Evolutionary conservation across 2,797 vertebrate genomes (phyloP).

Genomic region (Salmo trutta): DNA sequence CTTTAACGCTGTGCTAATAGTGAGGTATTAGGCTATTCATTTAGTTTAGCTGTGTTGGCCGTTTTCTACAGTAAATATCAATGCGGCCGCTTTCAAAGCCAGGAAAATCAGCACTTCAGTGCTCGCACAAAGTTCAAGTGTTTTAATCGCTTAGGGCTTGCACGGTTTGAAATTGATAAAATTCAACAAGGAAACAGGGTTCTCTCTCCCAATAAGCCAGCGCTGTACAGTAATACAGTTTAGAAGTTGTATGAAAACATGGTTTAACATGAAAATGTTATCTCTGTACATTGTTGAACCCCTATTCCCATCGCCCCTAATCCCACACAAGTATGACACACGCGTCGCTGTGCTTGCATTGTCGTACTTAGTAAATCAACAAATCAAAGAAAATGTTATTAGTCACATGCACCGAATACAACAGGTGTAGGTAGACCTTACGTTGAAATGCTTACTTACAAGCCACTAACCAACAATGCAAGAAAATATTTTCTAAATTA

Average conservation of each 20-base stretch:
- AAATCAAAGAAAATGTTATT: background rate
- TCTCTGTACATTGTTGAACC: background rate
- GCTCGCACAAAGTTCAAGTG: conserved; percentile 40
- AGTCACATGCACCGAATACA: too few relatives aligned
- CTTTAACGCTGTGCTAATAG: background rate
- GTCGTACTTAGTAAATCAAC: background rate
- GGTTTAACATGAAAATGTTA: conserved; percentile 31
- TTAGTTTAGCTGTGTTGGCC: conserved; percentile 14
- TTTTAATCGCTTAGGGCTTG: conserved; percentile 28
- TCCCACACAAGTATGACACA: background rate
- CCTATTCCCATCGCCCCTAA: background rate
- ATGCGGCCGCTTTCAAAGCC: conserved; percentile 20
- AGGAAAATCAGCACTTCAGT: conserved; percentile 24
- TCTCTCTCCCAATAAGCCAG: conserved; percentile 1
- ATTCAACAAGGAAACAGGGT: conserved; percentile 21
- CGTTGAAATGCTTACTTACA: too few relatives aligned
- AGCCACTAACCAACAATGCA: too few relatives aligned
- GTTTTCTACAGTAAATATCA: conserved; percentile 39
- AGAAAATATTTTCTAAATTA: too few relatives aligned
- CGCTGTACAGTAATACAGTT: conserved; percentile 4
- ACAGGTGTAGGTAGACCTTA: too few relatives aligned
- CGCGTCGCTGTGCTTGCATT: too few relatives aligned
- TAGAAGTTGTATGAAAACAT: background rate
- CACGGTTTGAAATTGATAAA: conserved; percentile 21
- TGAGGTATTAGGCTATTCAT: conserved; percentile 19